A percentile compares a stretch with the other conserved stretches of the same genome.
These are phyloP conservation scores for Salmo trutta DNA, from an alignment of 2,797 vertebrate species.

Conservation along the genomic window DNA sequence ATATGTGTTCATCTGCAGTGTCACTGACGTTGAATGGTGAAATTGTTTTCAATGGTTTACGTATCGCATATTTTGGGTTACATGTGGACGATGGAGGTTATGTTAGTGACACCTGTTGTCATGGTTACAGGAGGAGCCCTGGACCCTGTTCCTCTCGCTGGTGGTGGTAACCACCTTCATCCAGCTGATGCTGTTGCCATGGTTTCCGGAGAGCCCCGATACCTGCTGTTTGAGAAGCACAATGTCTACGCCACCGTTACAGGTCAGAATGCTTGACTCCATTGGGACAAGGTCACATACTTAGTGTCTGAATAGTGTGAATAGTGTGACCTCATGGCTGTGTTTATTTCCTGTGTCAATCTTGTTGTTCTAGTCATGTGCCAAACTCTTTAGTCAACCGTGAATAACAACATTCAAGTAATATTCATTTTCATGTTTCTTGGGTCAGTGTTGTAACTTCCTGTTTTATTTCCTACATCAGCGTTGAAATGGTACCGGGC, in stretches of 20 bases:
- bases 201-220: slow-evolving; percentile 91
- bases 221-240: slow-evolving; percentile 88
- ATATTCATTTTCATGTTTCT: not conserved
- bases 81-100: not conserved
- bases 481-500: slow-evolving; percentile 82
- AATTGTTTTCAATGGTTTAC: too few relatives aligned
- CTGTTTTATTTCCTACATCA: slow-evolving; percentile 46
- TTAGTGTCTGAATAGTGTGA: not conserved
- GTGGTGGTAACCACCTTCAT: slow-evolving; percentile 83
- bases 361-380: not conserved
- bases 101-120: slow-evolving; percentile 1
- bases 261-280: slow-evolving; percentile 68
- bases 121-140: slow-evolving; percentile 82
- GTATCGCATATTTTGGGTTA: not conserved
- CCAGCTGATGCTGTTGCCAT: slow-evolving; percentile 85
- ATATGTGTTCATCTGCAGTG: too few relatives aligned
- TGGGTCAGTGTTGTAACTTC: slow-evolving; percentile 7
- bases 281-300: not conserved
- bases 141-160: slow-evolving; percentile 85
- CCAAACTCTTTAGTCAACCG: not conserved
- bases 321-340: not conserved
- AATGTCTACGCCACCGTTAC: slow-evolving; percentile 81
- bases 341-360: not conserved
- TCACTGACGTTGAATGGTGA: too few relatives aligned
- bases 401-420: not conserved